These are phyloP conservation scores for Toxotes jaculatrix DNA, from an alignment of 2,113 vertebrate species.

Conservation along the genomic window DNA sequence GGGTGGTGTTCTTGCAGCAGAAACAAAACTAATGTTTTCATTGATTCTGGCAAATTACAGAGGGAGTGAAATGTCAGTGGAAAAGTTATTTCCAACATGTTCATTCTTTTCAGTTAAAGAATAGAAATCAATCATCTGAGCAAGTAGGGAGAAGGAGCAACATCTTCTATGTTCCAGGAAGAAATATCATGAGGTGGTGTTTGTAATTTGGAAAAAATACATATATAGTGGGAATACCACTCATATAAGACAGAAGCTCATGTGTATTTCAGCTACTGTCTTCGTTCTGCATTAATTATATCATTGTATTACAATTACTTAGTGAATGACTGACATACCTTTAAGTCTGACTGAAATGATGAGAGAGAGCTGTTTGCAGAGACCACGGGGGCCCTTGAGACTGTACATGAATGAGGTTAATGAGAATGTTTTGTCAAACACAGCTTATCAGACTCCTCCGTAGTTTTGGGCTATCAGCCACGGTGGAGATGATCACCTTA, in stretches of 20 bases:
- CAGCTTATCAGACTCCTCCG: constrained; percentile 66
- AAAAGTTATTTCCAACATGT: constrained; percentile 12
- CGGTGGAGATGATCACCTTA: constrained; percentile 79
- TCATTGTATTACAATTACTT: not conserved
- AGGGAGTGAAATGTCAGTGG: constrained; percentile 9
- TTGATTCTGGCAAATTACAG: constrained; percentile 1
- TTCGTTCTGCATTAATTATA: not conserved
- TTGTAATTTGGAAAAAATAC: not conserved
- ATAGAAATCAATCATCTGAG: constrained; percentile 19
- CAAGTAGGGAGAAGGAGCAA: not conserved
- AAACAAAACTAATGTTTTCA: not conserved
- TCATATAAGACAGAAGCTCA: not conserved
- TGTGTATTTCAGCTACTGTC: not conserved
- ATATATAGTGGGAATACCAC: not conserved
- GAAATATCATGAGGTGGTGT: not conserved
- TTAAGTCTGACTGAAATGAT: constrained; percentile 34
- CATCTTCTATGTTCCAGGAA: constrained; percentile 9
- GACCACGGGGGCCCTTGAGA: constrained; percentile 63
- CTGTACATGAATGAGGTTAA: constrained; percentile 41
- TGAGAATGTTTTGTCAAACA: constrained; percentile 63
- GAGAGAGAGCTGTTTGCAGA: constrained; percentile 42
- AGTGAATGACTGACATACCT: not conserved
- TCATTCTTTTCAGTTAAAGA: constrained; percentile 24
- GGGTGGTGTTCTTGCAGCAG: not conserved
- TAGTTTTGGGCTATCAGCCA: constrained; percentile 56